Evolutionary conservation across 2,113 vertebrate species (phyloP).

Genomic region (Vidua macroura): DNA sequence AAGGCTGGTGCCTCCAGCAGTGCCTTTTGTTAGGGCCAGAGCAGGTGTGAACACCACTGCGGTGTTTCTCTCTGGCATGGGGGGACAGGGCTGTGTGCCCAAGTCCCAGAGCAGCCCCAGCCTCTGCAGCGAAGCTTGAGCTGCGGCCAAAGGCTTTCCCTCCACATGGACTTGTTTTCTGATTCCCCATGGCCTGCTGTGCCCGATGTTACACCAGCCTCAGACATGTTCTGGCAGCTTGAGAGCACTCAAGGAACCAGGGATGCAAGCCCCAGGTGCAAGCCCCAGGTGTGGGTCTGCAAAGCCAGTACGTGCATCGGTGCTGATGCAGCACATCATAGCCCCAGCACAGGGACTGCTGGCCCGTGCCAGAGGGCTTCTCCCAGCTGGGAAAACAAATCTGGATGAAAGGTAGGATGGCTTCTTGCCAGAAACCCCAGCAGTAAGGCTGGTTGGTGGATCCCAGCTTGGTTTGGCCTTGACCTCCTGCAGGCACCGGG

Average conservation of each 20-base stretch:
- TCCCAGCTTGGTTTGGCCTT: background rate
- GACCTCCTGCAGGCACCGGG: background rate
- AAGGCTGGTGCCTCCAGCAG: background rate
- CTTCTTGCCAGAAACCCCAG: background rate
- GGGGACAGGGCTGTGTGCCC: background rate
- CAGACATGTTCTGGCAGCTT: background rate
- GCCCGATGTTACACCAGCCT: background rate
- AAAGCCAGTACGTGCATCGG: rapidly evolving
- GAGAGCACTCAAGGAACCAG: rapidly evolving
- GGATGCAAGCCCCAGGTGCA: rapidly evolving
- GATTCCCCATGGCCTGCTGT: background rate
- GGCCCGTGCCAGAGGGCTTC: rapidly evolving
- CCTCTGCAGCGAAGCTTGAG: rapidly evolving
- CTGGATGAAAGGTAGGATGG: background rate
- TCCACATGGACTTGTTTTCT: background rate
- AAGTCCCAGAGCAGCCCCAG: background rate
- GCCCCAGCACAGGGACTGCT: rapidly evolving
- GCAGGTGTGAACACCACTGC: rapidly evolving
- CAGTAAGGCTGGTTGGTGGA: background rate
- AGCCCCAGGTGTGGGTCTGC: background rate
- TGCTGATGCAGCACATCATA: background rate
- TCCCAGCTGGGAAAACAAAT: background rate
- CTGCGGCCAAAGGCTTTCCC: background rate
- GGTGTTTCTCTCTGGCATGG: background rate
- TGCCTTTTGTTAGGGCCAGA: background rate